These are phyloP conservation scores for Ctenoplectra terminalis DNA, from an alignment of 1,140 invertebrate species.

Conservation along the genomic window DNA sequence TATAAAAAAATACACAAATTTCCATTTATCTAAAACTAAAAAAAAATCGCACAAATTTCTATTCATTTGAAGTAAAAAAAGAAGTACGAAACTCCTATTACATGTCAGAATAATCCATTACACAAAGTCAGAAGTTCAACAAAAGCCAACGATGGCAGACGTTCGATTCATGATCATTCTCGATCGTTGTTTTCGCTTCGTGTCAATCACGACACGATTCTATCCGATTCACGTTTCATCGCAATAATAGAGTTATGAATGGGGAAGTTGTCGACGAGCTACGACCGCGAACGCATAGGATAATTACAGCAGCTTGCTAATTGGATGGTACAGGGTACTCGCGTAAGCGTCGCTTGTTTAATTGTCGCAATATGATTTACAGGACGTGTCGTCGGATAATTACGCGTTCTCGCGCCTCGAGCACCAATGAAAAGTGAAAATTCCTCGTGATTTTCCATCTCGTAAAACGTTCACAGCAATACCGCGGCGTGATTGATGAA, in stretches of 20 bases:
- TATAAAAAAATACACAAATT: no score
- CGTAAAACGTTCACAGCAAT: no score
- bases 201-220: background rate
- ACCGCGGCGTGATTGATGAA: no score
- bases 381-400: background rate
- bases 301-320: slow-evolving; percentile 13
- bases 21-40: no score
- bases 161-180: no score
- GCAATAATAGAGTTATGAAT: slow-evolving; percentile 20
- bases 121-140: no score
- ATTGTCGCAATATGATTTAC: slow-evolving; percentile 30
- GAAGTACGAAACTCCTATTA: no score
- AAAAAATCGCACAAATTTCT: no score
- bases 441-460: background rate
- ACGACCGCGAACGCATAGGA: background rate
- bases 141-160: no score
- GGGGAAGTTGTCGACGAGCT: background rate
- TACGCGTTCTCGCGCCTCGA: background rate
- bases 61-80: no score
- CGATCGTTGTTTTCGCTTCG: no score
- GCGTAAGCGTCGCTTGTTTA: slow-evolving; percentile 11
- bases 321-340: background rate
- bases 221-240: background rate
- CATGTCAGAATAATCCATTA: no score
- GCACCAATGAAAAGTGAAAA: slow-evolving; percentile 8